phyloP scores from a whole-genome alignment of 2,797 vertebrate genomes.

The Hoplostethus mediterraneus region DNA sequence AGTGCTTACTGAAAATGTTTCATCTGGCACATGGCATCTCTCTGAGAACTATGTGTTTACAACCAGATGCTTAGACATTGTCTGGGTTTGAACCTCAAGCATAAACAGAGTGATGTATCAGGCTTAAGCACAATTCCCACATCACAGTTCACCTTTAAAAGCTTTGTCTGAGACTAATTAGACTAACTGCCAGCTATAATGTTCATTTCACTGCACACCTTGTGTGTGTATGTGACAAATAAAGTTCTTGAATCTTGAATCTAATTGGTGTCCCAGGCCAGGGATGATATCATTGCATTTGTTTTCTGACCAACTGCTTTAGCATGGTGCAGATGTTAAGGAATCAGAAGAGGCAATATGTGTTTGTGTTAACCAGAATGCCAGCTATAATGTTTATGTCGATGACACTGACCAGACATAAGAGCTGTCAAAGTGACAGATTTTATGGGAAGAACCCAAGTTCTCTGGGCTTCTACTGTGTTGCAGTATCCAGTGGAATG shows the following conservation, averaged over 20 bases:
- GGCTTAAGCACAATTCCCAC: not conserved
- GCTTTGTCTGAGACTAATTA: constrained; percentile 13
- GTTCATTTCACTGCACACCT: too few species aligned
- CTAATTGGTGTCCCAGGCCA: not conserved
- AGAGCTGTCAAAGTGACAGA: too few species aligned
- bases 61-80: too few species aligned
- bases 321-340: constrained; percentile 23
- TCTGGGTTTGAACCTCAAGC: not conserved
- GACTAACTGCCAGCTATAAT: too few species aligned
- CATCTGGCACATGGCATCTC: too few species aligned
- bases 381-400: constrained; percentile 59
- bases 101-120: constrained; percentile 9
- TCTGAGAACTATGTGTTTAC: too few species aligned
- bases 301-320: constrained; percentile 30
- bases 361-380: constrained; percentile 52
- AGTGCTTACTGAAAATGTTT: too few species aligned
- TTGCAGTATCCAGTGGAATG: too few species aligned
- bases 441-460: too few species aligned
- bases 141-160: constrained; percentile 50
- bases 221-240: too few species aligned
- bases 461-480: not conserved
- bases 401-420: not conserved
- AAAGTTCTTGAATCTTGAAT: too few species aligned
- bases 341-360: constrained; percentile 7
- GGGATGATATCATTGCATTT: constrained; percentile 12